Base-by-base conservation (phyloP, 2,888 invertebrate species). In the Brenthis hecate region DNA sequence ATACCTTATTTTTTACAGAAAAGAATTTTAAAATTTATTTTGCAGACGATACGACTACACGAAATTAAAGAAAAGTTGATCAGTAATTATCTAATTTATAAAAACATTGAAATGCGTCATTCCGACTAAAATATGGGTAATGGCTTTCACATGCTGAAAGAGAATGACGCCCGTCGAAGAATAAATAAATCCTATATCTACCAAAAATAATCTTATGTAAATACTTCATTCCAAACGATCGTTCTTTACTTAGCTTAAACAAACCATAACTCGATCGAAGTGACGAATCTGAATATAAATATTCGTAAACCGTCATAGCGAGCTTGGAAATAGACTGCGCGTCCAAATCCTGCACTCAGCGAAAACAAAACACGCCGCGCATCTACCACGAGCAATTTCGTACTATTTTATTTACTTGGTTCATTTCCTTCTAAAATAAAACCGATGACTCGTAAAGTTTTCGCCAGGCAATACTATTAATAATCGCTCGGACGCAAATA, bases 401-500 rank as follows among this genome's bases (percentile, higher is more conserved):
- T 85, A 88, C 87, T 86, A 85, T 84, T 84, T 87, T 91, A 92
- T 91, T 92, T 90, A 90, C 88, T 87, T 84, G 85, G 83, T 83
- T 84, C 82, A 79, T 76, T 81, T 85, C 82, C 75, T 85, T 88
- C 87, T 83, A 87, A 89, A 91, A 89, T 89, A 89, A 88, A 88
- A 81, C 81, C 82, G 85, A 86, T 86, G 88, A 89, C 85, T 86
- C 81, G 84, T 87, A 81, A 85, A 85, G 81, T 89, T 90, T 88
- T 87, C 84, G 87, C 89, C 85, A 87, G 88, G 86, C 86, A 83
- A 77, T 81, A 81, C 89, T 92, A 92, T 88, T 85, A 86, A 89
- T 92, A 91, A 80, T 77, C 80, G 81, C 80, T 85, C 84, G 78
- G 86, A 90, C 91, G 91, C 87, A 91, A 90, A 91, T 89, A 73